Evolutionary conservation across 2,113 vertebrate genomes (phyloP).

Genomic region (Sceloporus tristichus): DNA sequence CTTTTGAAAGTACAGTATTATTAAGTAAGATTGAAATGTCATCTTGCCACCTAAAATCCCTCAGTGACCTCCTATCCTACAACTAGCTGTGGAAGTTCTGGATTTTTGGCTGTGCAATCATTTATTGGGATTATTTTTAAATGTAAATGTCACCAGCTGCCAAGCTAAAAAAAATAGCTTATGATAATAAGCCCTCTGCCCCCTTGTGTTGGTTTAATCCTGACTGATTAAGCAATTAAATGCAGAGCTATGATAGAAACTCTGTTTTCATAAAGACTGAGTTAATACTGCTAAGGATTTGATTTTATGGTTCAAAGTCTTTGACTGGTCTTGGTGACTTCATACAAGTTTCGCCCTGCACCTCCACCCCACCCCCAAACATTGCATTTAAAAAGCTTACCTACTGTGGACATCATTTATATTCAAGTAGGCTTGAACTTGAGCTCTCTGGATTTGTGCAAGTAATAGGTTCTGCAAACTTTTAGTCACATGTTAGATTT

Average conservation of each 20-base stretch:
- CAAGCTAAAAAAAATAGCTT: conserved; percentile 34
- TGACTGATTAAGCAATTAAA: conserved; percentile 41
- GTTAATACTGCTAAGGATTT: conserved; percentile 24
- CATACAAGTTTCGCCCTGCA: rapidly evolving
- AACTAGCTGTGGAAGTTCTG: not conserved
- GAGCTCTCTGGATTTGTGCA: not conserved
- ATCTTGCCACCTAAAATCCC: not conserved
- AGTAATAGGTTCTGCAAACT: not conserved
- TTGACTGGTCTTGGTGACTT: not conserved
- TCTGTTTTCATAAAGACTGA: not conserved
- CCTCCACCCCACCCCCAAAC: too few relatives aligned
- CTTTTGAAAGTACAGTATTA: not conserved
- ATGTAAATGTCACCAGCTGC: conserved; percentile 31
- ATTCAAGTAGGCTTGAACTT: not conserved
- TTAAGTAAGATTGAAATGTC: not conserved
- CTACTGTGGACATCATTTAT: not conserved
- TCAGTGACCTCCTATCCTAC: not conserved
- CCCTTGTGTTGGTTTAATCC: conserved; percentile 9
- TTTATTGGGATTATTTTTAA: conserved; percentile 30
- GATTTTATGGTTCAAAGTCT: not conserved
- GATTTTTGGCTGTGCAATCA: conserved; percentile 1
- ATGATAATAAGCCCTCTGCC: not conserved
- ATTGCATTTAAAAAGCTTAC: not conserved
- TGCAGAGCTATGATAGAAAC: conserved; percentile 20
- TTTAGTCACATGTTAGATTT: not conserved